Evolutionary conservation across 2,113 vertebrate species (phyloP).

Genomic region (Paratilapia polleni): DNA sequence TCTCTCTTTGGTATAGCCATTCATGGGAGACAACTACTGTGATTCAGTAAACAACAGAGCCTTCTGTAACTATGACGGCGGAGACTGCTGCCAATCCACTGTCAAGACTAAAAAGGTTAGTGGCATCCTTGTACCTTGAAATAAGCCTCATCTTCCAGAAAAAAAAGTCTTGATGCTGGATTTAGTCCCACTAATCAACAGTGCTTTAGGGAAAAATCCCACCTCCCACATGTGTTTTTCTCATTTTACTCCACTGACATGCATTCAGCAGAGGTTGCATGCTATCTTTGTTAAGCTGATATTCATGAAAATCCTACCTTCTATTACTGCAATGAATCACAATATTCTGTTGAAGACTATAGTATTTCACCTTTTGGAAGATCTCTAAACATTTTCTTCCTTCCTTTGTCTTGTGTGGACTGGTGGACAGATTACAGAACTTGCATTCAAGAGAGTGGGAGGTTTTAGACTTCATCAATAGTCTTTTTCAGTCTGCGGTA

Average conservation of each 20-base stretch:
- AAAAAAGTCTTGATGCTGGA: neutral
- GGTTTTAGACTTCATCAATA: conserved; percentile 38
- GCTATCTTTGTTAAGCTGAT: neutral
- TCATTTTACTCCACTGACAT: neutral
- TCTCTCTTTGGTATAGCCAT: conserved; percentile 81
- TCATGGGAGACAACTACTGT: conserved; percentile 98
- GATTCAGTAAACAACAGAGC: conserved; percentile 97
- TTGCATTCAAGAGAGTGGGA: conserved; percentile 46
- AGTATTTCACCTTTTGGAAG: conserved; percentile 46
- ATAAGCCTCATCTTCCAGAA: neutral
- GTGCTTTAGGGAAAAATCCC: neutral
- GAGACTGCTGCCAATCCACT: conserved; percentile 96
- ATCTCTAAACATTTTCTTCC: conserved; percentile 37
- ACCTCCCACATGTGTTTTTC: neutral
- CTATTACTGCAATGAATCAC: conserved; percentile 1
- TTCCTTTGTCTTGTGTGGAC: conserved; percentile 36
- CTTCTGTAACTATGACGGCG: conserved; percentile 98
- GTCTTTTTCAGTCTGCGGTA: conserved; percentile 9
- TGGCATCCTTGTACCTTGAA: neutral
- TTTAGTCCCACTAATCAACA: conserved; percentile 14
- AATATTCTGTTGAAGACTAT: conserved; percentile 3
- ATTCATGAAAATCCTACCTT: neutral
- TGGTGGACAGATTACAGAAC: conserved; percentile 48
- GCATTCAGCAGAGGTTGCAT: neutral
- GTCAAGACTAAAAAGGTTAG: conserved; percentile 98